Evolutionary conservation across 2,113 vertebrate species (phyloP).

Genomic region (Zosterops borbonicus): DNA sequence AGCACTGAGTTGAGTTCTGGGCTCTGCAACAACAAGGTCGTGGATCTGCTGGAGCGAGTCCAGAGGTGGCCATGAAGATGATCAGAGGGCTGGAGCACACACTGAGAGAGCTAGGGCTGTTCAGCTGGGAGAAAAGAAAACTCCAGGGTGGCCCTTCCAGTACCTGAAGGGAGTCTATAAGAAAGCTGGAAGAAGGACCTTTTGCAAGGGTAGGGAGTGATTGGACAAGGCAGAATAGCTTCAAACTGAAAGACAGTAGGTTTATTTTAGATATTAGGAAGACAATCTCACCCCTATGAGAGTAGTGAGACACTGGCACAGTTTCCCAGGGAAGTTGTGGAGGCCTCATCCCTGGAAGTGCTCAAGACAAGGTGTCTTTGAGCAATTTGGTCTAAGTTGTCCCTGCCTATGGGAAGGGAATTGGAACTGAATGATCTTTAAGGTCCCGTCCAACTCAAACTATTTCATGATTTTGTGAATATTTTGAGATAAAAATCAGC

Average conservation of each 20-base stretch:
- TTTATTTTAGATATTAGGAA: neutral
- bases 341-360: neutral
- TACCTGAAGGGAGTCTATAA: neutral
- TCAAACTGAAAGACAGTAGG: neutral
- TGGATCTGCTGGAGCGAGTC: neutral
- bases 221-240: neutral
- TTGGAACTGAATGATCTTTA: neutral
- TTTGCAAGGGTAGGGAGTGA: neutral
- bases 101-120: neutral
- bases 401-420: neutral
- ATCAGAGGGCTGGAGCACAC: neutral
- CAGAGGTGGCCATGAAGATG: neutral
- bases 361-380: neutral
- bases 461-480: neutral
- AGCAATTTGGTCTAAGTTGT: neutral
- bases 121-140: neutral
- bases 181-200: neutral
- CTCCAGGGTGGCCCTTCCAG: neutral
- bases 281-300: neutral
- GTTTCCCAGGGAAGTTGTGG: neutral
- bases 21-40: neutral
- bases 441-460: neutral
- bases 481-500: neutral
- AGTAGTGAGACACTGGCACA: neutral
- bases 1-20: neutral